Conservation (phyloP, 35 echinoderm and acorn worm genomes). For the Eucidaris tribuloides region DNA sequence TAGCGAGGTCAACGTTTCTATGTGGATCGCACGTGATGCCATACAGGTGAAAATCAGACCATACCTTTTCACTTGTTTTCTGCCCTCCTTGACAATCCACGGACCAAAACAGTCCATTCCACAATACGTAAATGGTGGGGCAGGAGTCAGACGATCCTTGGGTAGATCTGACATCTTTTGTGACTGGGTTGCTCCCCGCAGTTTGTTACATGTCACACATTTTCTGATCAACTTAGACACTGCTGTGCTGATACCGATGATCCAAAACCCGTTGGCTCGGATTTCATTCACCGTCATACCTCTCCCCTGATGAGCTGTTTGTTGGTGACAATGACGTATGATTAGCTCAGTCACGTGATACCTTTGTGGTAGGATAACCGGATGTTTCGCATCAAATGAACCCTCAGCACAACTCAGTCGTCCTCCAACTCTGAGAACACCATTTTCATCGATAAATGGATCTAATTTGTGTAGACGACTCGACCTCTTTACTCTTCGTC, state of each 20-base stretch:
- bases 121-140: conserved; percentile 44
- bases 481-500: background rate
- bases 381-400: conserved; percentile 19
- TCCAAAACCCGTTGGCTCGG: conserved; percentile 53
- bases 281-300: conserved; percentile 40
- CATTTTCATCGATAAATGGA: conserved; percentile 34
- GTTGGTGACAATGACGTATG: conserved; percentile 25
- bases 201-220: conserved; percentile 20
- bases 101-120: conserved; percentile 55
- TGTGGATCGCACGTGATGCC: conserved; percentile 69
- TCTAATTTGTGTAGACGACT: conserved; percentile 4
- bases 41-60: conserved; percentile 65
- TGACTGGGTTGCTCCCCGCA: background rate
- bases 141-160: conserved; percentile 7
- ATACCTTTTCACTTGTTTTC: conserved; percentile 36
- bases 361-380: conserved; percentile 27
- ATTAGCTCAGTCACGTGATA: conserved; percentile 34
- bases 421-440: conserved; percentile 47
- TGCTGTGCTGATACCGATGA: conserved; percentile 14
- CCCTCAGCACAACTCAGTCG: background rate
- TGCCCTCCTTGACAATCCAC: conserved; percentile 26
- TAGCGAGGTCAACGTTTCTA: conserved; percentile 55
- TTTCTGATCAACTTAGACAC: conserved; percentile 22
- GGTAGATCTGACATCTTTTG: conserved; percentile 55
- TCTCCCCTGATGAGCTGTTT: conserved; percentile 30